phyloP scores from a whole-genome alignment of 2,113 vertebrate genomes.

The Cynopterus brachyotis region DNA sequence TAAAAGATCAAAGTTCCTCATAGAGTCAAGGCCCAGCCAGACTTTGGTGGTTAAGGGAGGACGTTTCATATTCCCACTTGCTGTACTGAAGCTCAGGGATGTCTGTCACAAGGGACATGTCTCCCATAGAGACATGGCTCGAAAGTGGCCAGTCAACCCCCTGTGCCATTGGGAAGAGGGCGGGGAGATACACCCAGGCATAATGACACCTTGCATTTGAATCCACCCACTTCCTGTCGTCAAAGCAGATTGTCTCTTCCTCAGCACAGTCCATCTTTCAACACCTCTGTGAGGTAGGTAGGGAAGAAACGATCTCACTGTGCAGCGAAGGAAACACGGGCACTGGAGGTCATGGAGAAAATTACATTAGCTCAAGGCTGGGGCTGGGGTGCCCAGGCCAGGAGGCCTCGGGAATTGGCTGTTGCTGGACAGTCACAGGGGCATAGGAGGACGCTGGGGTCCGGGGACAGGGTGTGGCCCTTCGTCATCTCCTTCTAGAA shows the following conservation, averaged over 20 bases:
- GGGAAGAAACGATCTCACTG: not conserved
- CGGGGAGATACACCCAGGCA: not conserved
- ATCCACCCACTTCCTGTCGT: not conserved
- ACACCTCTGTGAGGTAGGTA: not conserved
- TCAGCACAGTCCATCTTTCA: not conserved
- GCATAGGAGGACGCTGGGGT: not conserved
- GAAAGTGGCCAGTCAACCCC: not conserved
- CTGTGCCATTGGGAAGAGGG: not conserved
- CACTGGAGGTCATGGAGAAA: not conserved
- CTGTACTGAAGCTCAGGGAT: not conserved
- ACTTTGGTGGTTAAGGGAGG: not conserved
- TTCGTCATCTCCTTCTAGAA: not conserved
- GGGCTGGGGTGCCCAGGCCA: too few species aligned
- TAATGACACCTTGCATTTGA: not conserved
- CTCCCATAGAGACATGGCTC: not conserved
- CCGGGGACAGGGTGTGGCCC: not conserved
- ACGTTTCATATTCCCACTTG: not conserved
- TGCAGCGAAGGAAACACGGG: not conserved
- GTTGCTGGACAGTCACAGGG: not conserved
- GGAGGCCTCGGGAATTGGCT: not conserved
- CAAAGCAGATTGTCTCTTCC: not conserved
- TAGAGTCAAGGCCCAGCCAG: not conserved
- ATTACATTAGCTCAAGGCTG: not conserved
- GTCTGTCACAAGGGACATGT: too few species aligned
- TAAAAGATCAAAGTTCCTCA: not conserved